Evolutionary conservation across 2,113 vertebrate genomes (phyloP).

Genomic region (Lagopus muta): DNA sequence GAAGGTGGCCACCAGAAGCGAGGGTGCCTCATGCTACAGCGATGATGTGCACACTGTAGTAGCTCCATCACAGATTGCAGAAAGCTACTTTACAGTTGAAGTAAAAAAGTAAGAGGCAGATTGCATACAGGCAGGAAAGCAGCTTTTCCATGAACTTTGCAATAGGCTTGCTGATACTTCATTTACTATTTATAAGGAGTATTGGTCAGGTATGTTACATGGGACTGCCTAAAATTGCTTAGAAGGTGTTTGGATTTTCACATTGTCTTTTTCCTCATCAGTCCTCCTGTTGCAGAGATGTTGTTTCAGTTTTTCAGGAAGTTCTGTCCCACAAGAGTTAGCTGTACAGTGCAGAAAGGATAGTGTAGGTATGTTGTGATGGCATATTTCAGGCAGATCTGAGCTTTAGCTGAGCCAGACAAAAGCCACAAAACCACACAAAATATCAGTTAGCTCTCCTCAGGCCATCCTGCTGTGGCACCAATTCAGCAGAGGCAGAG

Average conservation of each 20-base stretch:
- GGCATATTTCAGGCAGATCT: not conserved
- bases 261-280: not conserved
- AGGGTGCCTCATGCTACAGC: not conserved
- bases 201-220: not conserved
- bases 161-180: not conserved
- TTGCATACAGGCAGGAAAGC: not conserved
- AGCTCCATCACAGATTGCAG: not conserved
- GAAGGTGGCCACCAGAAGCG: not conserved
- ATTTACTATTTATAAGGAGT: not conserved
- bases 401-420: constrained; percentile 19
- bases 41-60: not conserved
- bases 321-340: not conserved
- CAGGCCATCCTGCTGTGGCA: not conserved
- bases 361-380: not conserved
- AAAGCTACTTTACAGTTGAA: not conserved
- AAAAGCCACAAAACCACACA: not conserved
- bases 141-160: not conserved
- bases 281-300: not conserved
- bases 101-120: not conserved
- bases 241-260: not conserved
- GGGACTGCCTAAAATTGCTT: not conserved
- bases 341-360: accelerated
- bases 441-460: not conserved
- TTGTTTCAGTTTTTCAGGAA: not conserved
- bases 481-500: not conserved